phyloP scores from a whole-genome alignment of 2,797 vertebrate species.

The Eupleurogrammus muticus region DNA sequence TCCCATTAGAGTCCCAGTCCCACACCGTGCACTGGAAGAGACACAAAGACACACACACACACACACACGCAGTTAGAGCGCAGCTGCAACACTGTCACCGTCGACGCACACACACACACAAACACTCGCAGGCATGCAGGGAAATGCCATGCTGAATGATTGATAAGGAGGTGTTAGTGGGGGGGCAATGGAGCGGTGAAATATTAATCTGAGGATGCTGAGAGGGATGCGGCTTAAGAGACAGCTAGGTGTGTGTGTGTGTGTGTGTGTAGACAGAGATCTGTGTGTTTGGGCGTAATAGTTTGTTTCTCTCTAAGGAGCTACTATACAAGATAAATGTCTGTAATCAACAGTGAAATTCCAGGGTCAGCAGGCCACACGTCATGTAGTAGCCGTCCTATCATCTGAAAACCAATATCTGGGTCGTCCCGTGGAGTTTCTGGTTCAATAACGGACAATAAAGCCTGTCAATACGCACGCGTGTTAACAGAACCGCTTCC shows the following conservation, averaged over 20 bases:
- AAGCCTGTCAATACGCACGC: conserved; percentile 57
- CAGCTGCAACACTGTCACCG: conserved; percentile 80
- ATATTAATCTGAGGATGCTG: conserved; percentile 86
- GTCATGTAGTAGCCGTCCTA: conserved; percentile 28
- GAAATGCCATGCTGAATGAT: conserved; percentile 87
- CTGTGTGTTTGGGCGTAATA: conserved; percentile 56
- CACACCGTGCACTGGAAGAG: conserved; percentile 93
- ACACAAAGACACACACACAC: conserved; percentile 52
- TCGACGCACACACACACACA: conserved; percentile 39
- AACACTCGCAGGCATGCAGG: conserved; percentile 58
- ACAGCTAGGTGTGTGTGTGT: conserved; percentile 51
- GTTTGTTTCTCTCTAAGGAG: conserved; percentile 67
- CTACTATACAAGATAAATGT: conserved; percentile 65
- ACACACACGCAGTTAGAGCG: conserved; percentile 23
- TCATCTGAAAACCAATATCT: conserved; percentile 24
- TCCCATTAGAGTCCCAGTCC: conserved; percentile 99
- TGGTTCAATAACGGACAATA: conserved; percentile 59
- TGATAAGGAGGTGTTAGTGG: conserved; percentile 81
- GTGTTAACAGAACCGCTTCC: neutral
- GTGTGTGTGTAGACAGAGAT: conserved; percentile 23
- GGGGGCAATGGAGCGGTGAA: conserved; percentile 84
- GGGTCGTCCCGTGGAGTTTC: conserved; percentile 4
- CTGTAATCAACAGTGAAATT: conserved; percentile 64
- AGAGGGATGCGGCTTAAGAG: conserved; percentile 70
- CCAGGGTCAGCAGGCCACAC: conserved; percentile 40